Conservation (phyloP, 2,888 invertebrate species). For the Spatulosminthurus flaviceps region DNA sequence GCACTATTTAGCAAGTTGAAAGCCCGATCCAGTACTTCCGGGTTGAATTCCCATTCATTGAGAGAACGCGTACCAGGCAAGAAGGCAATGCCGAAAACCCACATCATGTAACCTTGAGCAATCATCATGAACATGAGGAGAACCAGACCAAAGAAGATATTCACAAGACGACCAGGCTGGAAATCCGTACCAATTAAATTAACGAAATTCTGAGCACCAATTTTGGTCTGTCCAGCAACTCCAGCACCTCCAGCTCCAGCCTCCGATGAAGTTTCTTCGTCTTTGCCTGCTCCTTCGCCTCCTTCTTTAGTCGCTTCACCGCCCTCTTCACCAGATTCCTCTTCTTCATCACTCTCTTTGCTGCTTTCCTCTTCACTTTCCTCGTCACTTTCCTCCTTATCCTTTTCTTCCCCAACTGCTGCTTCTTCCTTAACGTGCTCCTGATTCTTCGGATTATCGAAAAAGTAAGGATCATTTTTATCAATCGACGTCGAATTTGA, state of each 20-base stretch:
- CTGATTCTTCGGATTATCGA: too few relatives aligned
- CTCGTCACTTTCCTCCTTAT: too few relatives aligned
- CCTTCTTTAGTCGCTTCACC: neutral
- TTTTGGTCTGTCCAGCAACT: constrained; percentile 23
- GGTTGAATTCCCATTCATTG: constrained; percentile 53
- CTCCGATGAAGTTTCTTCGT: constrained; percentile 3
- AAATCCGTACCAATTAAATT: constrained; percentile 62
- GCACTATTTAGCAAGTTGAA: constrained; percentile 52
- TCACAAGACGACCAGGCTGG: constrained; percentile 62
- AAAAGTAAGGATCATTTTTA: too few relatives aligned
- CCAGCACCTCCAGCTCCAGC: neutral
- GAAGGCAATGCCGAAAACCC: constrained; percentile 63
- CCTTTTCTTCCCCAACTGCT: too few relatives aligned
- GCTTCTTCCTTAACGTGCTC: too few relatives aligned
- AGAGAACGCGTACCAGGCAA: constrained; percentile 61
- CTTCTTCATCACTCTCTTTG: neutral
- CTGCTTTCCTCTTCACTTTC: too few relatives aligned
- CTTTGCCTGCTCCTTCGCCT: neutral
- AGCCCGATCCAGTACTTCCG: constrained; percentile 40
- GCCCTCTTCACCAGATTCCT: neutral
- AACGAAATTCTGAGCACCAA: constrained; percentile 52
- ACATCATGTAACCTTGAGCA: constrained; percentile 61
- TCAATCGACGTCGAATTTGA: too few relatives aligned
- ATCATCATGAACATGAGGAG: constrained; percentile 62
- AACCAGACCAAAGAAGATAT: constrained; percentile 61